These are phyloP conservation scores for Erythrocebus patas DNA, from an alignment of 2,113 vertebrate genomes.

Conservation along the genomic window DNA sequence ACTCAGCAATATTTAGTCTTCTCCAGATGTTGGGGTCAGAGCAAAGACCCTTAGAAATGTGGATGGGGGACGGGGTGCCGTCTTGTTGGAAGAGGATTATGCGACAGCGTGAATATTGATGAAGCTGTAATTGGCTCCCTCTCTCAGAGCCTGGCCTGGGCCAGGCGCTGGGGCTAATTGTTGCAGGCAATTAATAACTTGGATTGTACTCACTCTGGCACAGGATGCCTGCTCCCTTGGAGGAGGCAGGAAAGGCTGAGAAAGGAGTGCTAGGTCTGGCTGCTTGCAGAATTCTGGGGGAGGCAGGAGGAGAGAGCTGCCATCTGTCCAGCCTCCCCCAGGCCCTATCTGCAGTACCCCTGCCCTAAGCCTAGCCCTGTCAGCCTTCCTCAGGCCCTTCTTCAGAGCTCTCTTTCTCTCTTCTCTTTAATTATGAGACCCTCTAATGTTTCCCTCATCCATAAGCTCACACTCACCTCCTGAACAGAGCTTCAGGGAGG, in stretches of 20 bases:
- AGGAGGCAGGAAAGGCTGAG: conserved; percentile 52
- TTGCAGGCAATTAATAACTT: conserved; percentile 87
- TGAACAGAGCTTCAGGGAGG: neutral
- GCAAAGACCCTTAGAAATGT: conserved; percentile 21
- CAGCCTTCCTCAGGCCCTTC: neutral
- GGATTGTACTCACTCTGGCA: conserved; percentile 77
- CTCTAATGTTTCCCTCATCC: neutral
- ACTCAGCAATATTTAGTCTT: conserved; percentile 61
- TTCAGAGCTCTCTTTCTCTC: neutral
- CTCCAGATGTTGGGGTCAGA: conserved; percentile 14
- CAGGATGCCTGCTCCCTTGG: conserved; percentile 69
- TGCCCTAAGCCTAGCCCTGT: neutral
- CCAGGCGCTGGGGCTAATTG: conserved; percentile 81
- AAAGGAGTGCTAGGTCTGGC: conserved; percentile 37
- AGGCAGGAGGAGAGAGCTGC: neutral
- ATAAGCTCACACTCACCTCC: neutral
- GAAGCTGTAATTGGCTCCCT: conserved; percentile 79
- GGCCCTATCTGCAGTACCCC: neutral
- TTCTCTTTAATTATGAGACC: neutral
- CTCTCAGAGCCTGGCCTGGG: conserved; percentile 62
- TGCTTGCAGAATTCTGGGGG: neutral
- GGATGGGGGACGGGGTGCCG: neutral
- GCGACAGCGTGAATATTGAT: conserved; percentile 75
- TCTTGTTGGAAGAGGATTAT: conserved; percentile 48
- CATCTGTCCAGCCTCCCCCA: neutral